Evolutionary conservation across 2,888 invertebrate genomes (phyloP), one percentile per base, ranked within the genome.

Genomic region (Thecocarcelia acutangulata): DNA sequence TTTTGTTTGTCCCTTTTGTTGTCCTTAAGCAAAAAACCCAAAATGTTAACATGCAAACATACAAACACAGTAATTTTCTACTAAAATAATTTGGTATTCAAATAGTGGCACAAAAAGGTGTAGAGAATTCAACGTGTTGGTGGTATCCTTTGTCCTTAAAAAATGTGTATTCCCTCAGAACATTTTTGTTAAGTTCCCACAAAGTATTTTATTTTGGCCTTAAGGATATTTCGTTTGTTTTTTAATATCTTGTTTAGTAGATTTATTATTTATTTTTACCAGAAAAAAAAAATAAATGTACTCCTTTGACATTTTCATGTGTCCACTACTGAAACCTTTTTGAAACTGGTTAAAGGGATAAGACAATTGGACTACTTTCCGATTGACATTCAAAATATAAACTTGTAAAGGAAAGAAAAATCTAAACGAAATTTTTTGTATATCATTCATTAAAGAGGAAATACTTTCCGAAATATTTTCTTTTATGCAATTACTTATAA

Each of bases 61-160:
- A 17, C 33, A 68, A 54, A 68, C 33, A 37, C 15, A 13, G 24
- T 24, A 24, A n/a, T n/a, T 17, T 33, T 15, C 8, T 2, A 1
- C 13, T 11, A n/a, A 15, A 42, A 64, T 46, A 78, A 75, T 82
- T 82, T 78, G 11, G 61, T 78, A 78, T 82, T 78, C 70, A 69
- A 75, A 78, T 75, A 50, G 78, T 75, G 75, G 70, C 70, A 75
- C 74, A 74, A 66, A 56, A 69, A 54, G 33, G 48, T 61, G 48
- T 44, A 68, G 61, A 11, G 42, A 50, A 64, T 52, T 33, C 37
- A 15, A 64, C 46, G 6, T 63, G 56, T 40, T 42, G 6, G 42
- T 50, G 8, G n/a, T n/a, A n/a, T 59, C 40, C 33, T 24, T 64
- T 73, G 48, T 66, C 69, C 78, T 66, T 75, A 70, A 75, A 82